Base-by-base conservation (phyloP, 2,113 vertebrate species). In the cattle (Bos taurus) region DNA sequence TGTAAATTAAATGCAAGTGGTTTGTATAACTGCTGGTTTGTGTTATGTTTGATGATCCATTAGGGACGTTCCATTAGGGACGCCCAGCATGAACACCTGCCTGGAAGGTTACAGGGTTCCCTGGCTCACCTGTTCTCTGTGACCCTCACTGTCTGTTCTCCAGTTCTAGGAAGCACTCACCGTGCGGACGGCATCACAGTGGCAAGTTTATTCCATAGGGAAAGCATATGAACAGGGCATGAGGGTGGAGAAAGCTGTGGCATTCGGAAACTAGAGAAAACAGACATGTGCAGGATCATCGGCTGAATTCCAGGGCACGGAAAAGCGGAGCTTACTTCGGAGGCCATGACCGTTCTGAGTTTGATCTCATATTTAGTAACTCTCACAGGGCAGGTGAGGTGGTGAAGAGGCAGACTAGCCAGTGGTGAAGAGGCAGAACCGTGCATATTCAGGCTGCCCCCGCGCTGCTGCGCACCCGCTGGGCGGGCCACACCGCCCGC, bases 401-500 rank as follows among this genome's bases (percentile, higher is more conserved):
- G 19, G 28, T 56, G 52, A 25, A 46, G 12, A 85, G 67, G 46
- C 21, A 26, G 28, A 90, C 11, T 48, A 48, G 48, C 11, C 6
- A 3, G 5, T 1, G 25, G 33, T 56, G 52, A 25, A 52, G 12
- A 88, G 67, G 46, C 13, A 26, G 28, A 90, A n/a, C 25, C 33
- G 9, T 0, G 3, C n/a, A 48, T 36, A 19, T 8, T 7, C 46
- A 11, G n/a, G 46, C 19, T 1, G 10, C 21, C n/a, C 10, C 4
- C 2, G 15, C 1, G 9, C 15, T 16, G 26, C 15, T 19, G 46
- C 30, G 28, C 36, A 30, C 19, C 54, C 0, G 2, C 2, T 2
- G 0, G 0, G 33, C 33, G 50, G 21, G 33, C 5, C 62, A 25
- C 3, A 26, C 33, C 0, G 0, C 25, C 33, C 7, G 21, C 54